A percentile compares a stretch with the other conserved stretches of the same genome.
Evolutionary conservation across 2,113 vertebrate species (phyloP).

Genomic region (Erinaceus europaeus): DNA sequence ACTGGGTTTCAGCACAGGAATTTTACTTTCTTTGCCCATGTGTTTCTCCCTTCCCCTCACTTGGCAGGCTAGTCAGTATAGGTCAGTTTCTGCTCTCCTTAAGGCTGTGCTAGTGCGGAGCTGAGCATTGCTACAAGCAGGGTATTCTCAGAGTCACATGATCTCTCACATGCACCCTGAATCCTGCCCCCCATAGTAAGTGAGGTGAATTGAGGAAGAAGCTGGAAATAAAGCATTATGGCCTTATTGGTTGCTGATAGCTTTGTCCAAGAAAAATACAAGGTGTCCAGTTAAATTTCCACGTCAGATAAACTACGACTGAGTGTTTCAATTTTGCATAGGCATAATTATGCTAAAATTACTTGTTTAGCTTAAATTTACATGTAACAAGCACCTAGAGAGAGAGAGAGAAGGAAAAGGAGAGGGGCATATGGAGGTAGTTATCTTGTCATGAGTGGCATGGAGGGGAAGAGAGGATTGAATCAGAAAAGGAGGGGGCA

Average conservation of each 20-base stretch:
- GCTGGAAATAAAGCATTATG: not conserved
- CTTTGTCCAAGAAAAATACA: not conserved
- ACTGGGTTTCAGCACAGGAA: not conserved
- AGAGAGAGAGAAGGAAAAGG: too few species aligned
- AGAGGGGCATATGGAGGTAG: too few species aligned
- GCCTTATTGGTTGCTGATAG: not conserved
- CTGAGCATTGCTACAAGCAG: not conserved
- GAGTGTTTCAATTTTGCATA: not conserved
- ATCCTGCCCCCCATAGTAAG: not conserved
- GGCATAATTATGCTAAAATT: not conserved
- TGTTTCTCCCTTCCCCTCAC: not conserved
- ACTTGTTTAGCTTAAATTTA: slow-evolving; percentile 5
- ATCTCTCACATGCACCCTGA: not conserved
- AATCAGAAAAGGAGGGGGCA: too few species aligned
- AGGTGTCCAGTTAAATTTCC: not conserved
- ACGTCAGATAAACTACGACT: slow-evolving; percentile 13
- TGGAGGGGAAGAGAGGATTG: too few species aligned
- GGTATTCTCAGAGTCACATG: not conserved
- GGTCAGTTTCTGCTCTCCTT: not conserved
- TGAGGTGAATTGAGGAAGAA: not conserved
- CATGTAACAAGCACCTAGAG: not conserved
- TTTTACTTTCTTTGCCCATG: not conserved
- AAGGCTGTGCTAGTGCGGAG: not conserved
- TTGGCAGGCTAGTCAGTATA: not conserved
- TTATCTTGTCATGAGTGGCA: too few species aligned